phyloP scores from a whole-genome alignment of 2,113 vertebrate genomes.

The Globicephala melas region DNA sequence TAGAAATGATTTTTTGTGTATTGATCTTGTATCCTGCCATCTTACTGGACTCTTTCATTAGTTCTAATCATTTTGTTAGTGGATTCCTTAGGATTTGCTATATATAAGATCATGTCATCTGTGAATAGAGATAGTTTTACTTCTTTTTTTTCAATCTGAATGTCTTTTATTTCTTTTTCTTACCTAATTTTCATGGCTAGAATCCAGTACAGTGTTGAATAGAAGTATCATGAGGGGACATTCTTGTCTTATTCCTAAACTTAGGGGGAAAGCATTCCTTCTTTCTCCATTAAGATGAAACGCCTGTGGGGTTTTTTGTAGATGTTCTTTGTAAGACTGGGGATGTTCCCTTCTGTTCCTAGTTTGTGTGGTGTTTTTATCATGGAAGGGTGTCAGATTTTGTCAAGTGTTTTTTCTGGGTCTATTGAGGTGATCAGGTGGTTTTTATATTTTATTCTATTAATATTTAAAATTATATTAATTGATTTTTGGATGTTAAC shows the following conservation, averaged over 20 bases:
- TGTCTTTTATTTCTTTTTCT: neutral
- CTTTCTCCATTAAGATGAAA: neutral
- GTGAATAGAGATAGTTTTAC: neutral
- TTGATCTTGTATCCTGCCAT: neutral
- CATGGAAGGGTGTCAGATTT: neutral
- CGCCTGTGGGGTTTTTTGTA: neutral
- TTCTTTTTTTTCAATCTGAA: neutral
- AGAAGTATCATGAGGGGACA: neutral
- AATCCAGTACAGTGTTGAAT: neutral
- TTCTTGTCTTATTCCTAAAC: neutral
- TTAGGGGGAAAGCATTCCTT: neutral
- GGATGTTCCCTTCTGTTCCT: neutral
- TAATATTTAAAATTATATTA: neutral
- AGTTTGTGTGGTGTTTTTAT: neutral
- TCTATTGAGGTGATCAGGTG: neutral
- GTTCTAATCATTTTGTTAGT: neutral
- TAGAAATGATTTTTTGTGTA: neutral
- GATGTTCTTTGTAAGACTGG: neutral
- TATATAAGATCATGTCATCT: neutral
- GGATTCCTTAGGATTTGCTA: neutral
- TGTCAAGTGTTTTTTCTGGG: neutral
- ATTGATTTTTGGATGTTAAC: neutral
- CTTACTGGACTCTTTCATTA: neutral
- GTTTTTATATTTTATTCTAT: neutral
- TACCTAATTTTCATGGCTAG: neutral